A percentile compares a stretch with the other conserved stretches of the same genome.
Conservation (phyloP, 2,888 invertebrate species). For the Drosophila dives region DNA sequence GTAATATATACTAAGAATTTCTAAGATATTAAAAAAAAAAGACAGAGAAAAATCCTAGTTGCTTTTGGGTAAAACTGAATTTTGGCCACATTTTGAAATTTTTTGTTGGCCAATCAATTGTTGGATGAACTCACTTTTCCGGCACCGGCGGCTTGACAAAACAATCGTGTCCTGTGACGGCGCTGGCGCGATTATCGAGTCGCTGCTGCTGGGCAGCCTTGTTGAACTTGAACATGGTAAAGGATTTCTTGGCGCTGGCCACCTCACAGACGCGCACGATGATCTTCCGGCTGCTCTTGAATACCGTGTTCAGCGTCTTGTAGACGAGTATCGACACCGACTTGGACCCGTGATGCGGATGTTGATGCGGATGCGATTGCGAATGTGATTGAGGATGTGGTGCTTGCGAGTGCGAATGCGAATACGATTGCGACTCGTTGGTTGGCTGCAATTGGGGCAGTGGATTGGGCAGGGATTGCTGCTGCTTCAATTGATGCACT, state of each 20-base stretch:
- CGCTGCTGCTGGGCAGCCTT: conserved; percentile 82
- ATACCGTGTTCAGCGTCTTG: conserved; percentile 85
- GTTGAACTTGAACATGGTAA: conserved; percentile 90
- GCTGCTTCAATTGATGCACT: conserved; percentile 81
- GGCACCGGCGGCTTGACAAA: conserved; percentile 89
- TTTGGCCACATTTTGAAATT: background rate
- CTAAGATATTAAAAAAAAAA: conserved; percentile 5
- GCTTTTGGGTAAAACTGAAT: conserved; percentile 4
- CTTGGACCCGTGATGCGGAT: conserved; percentile 72
- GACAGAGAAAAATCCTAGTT: conserved; percentile 2
- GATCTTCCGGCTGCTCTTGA: conserved; percentile 85
- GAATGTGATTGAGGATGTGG: conserved; percentile 58
- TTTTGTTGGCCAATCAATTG: conserved; percentile 4
- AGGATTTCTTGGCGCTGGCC: conserved; percentile 84
- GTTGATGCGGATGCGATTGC: conserved; percentile 16
- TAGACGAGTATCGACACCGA: conserved; percentile 85
- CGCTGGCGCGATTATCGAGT: conserved; percentile 87
- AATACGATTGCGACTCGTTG: conserved; percentile 39
- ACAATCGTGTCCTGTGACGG: conserved; percentile 92
- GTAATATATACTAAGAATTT: background rate
- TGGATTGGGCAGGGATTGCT: conserved; percentile 80
- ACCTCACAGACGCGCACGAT: conserved; percentile 85
- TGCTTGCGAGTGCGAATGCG: conserved; percentile 41
- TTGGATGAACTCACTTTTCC: conserved; percentile 83
- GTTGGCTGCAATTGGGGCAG: conserved; percentile 61